These are phyloP conservation scores for Bombus confusus DNA, from an alignment of 1,140 invertebrate species.

Conservation along the genomic window DNA sequence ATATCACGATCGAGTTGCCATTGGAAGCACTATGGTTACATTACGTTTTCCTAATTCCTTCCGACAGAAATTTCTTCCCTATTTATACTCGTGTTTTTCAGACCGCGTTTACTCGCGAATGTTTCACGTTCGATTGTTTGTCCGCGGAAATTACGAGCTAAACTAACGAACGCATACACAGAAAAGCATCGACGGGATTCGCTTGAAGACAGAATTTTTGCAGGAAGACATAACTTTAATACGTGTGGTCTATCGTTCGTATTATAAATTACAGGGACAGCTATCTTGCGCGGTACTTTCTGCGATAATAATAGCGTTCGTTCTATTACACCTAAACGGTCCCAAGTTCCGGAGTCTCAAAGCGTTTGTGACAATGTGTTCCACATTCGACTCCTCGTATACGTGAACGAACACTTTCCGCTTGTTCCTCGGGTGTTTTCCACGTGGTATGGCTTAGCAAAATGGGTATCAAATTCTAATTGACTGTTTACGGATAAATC, in stretches of 20 bases:
- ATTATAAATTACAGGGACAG: slow-evolving; percentile 75
- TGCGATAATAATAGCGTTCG: slow-evolving; percentile 54
- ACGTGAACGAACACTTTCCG: neutral
- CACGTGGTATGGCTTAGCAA: neutral
- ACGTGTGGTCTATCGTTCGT: slow-evolving; percentile 58
- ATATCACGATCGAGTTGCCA: slow-evolving; percentile 63
- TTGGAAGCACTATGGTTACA: slow-evolving; percentile 56
- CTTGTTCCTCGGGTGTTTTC: neutral
- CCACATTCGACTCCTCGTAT: neutral
- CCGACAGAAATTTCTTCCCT: slow-evolving; percentile 30
- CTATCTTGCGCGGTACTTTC: slow-evolving; percentile 58
- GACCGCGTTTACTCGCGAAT: neutral
- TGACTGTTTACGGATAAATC: slow-evolving; percentile 29
- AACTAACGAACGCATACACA: slow-evolving; percentile 63
- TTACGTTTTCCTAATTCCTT: neutral
- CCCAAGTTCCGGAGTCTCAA: slow-evolving; percentile 62
- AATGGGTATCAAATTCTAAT: slow-evolving; percentile 27
- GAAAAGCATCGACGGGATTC: slow-evolving; percentile 62
- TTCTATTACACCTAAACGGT: slow-evolving; percentile 56
- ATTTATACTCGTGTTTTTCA: neutral
- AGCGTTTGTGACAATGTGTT: slow-evolving; percentile 43
- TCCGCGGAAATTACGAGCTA: slow-evolving; percentile 44
- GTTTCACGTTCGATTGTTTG: neutral
- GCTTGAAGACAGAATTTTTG: slow-evolving; percentile 49
- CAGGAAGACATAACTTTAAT: slow-evolving; percentile 74